Evolutionary conservation across 2,888 invertebrate genomes (phyloP), one percentile per base, ranked within the genome.

Genomic region (Lithophane ornitopus): DNA sequence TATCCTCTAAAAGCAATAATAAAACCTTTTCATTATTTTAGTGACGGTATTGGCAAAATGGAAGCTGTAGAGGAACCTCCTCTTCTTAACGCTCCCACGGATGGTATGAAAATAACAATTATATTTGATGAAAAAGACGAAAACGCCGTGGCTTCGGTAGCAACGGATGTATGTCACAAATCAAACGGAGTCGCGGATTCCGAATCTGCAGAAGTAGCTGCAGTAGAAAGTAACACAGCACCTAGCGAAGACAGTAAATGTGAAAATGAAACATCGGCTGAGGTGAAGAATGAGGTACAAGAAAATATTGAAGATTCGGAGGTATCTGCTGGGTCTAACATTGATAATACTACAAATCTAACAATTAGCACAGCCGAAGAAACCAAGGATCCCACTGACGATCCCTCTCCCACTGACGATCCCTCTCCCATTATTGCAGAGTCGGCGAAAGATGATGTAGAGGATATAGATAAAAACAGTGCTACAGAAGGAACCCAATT

Each of bases 101-200:
- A 94, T 71, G 86, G 83, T 76, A 85, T 89, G 56, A 94, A 95
- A 90, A 81, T 86, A 62, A 92, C 84, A 82, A 81, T 85, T 78
- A 75, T 82, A 46, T 87, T 84, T 78, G 90, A 90, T 77, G 91
- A 91, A 86, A 88, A 77, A 34, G 82, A 84, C 19, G 80, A 81
- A 73, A 88, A 81, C 66, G 81, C 80, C 66, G 87, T 86, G 66
- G 85, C 88, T 82, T 86, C 89, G 76, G 84, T 81, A 80, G 91
- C 91, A 83, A 87, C 88, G 78, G 91, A 94, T 89, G 91, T 91
- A 78, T 93, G 94, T 92, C 94, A 91, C 82, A 93, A 93, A 92
- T 90, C 95, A 78, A 96, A 96, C 89, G 96, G 96, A 87, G 92
- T 94, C 82, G 90, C 91, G 56, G 94, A 92, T 72, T 82, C 87